Evolutionary conservation across 2,113 vertebrate species (phyloP), one percentile per base, ranked within the genome.

Genomic region (Ranitomeya imitator): DNA sequence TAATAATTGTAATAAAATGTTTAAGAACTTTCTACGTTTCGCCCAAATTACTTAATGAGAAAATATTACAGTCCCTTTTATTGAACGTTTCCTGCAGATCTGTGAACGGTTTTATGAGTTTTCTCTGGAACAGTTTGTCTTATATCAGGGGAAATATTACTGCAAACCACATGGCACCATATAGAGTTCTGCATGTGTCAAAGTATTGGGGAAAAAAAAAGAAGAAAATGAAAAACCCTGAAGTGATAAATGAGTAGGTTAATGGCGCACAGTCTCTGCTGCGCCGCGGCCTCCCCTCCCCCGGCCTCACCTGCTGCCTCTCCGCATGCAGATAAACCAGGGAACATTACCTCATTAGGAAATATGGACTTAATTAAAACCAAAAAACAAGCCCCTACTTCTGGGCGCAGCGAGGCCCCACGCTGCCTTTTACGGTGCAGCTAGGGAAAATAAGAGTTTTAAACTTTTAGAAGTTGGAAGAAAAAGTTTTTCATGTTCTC

Each of bases 81-180:
- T 93, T 92, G 93, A 93, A 93, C 91, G 92, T 92, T 94, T 94
- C 93, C 93, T 93, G 91, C 90, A 90, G 90, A 18, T 93, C 93
- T 92, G 92, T 90, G 90, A 88, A 55, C 92, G 90, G 88, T 92
- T 90, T 92, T 91, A 89, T 90, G 89, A 90, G 91, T 78, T 92
- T 91, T 93, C 92, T 91, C 89, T 92, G 18, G 89, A 90, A 91
- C 92, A 90, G 91, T 90, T 0, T 88, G 91, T 93, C 88, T 91
- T 90, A 91, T 92, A 87, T 88, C 89, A 91, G 90, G 90, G 91
- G 91, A 92, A 92, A 89, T 90, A 91, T 88, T 90, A 90, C 90
- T 80, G 85, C 37, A 18, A 91, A 92, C 90, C 90, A 89, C 91
- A 91, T 2, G 89, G 91, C 91, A 90, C 89, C 90, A 90, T 90